Evolutionary conservation across 2,113 vertebrate species (phyloP), one percentile per base, ranked within the genome.

Genomic region (Rousettus leschenaultii): DNA sequence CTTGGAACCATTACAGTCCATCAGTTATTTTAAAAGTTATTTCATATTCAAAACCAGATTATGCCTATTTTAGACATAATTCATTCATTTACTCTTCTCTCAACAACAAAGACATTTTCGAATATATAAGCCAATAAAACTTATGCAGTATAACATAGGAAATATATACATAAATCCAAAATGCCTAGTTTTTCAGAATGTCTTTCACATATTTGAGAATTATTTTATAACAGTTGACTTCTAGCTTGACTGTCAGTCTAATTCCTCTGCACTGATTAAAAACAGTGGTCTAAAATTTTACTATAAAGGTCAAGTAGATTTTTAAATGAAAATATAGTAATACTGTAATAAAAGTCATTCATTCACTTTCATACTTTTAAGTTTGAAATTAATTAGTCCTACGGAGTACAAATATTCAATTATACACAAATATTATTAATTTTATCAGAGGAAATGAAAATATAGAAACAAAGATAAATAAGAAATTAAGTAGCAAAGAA

Each of bases 361-460:
- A 85, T 93, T 95, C 77, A 82, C 21, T 94, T 74, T 88, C 2
- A 88, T 30, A 82, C 18, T 61, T 96, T 73, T 63, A 95, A 89
- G 30, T 79, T 61, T 73, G 83, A 93, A 95, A 82, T 95, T 95
- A 96, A 94, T 95, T 96, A 84, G 33, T 59, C 4, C n/a, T 92
- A 83, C 18, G 68, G 12, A 80, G 26, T 59, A 84, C 15, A n/a
- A 66, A 66, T 38, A 26, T 55, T 90, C 48, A 66, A 51, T 5
- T 22, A 48, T 43, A 24, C 30, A 75, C 68, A 35, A n/a, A 73
- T 92, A 70, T 61, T 48, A 93, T 89, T 94, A 70, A 71, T 87
- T 92, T 92, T 66, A 66, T 73, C 63, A 80, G 55, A 87, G n/a
- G 45, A 96, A 94, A 92, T 95, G 10, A 94, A 91, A 96, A 77